Evolutionary conservation across 2,888 invertebrate genomes (phyloP).

Genomic region (Drosophila phalerata): DNA sequence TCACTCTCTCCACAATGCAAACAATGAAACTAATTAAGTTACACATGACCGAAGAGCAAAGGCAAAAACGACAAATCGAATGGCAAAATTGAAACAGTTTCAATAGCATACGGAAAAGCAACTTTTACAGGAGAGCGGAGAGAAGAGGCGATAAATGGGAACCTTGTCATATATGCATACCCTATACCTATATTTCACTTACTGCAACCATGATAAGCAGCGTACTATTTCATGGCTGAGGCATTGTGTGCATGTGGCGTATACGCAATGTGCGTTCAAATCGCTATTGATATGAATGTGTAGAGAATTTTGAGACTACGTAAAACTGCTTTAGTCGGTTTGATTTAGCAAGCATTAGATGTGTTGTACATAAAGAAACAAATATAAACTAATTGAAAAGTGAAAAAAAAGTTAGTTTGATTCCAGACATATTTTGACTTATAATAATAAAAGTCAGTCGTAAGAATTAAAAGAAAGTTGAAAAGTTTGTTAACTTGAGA

Average conservation of each 20-base stretch:
- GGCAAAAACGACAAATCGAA: slow-evolving; percentile 44
- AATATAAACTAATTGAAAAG: too few relatives aligned
- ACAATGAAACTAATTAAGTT: slow-evolving; percentile 76
- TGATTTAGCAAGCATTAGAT: not conserved
- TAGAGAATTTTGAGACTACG: not conserved
- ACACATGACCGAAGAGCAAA: slow-evolving; percentile 49
- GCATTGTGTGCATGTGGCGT: slow-evolving; percentile 28
- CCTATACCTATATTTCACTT: not conserved
- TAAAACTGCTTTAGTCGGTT: not conserved
- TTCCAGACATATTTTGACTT: too few relatives aligned
- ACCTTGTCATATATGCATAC: not conserved
- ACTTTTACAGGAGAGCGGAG: not conserved
- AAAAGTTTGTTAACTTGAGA: too few relatives aligned
- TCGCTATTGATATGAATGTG: not conserved
- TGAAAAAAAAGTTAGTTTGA: too few relatives aligned
- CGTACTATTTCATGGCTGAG: slow-evolving; percentile 4
- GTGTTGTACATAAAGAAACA: too few relatives aligned
- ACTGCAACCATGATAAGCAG: slow-evolving; percentile 6
- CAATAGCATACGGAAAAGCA: not conserved
- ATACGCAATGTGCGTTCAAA: slow-evolving; percentile 41
- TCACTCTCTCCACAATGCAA: slow-evolving; percentile 35
- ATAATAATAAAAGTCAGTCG: too few relatives aligned
- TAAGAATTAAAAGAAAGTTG: too few relatives aligned
- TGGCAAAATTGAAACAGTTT: slow-evolving; percentile 48
- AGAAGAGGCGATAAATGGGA: not conserved